Base-by-base conservation (phyloP, 2,888 invertebrate genomes). In the Lithophane semibrunnea region DNA sequence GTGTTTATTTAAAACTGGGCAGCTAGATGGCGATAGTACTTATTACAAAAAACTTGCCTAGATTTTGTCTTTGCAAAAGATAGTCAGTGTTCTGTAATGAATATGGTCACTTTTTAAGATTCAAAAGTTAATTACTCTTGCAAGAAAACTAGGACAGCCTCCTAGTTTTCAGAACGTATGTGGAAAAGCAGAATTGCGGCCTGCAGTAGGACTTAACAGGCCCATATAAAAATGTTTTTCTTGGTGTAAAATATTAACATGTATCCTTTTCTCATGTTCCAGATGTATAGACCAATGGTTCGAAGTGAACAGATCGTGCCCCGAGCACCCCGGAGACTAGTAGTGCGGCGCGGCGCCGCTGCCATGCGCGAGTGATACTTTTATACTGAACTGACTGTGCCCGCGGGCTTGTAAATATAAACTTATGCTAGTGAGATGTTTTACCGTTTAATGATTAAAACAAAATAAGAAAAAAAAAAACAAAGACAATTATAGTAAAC, bases 221-320 rank as follows among this genome's bases (percentile, higher is more conserved):
- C 18, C 8, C 21, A 52, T 8, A 21, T 21, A 9, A 52, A 52
- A 52, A 21, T 3, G 18, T 8, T 52, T 29, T 8, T 37, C 0
- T 21, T 24, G 5, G 16, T 66, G 4, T 64, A 37, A 16, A 24
- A 64, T 78, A 73, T 29, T 78, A 78, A 84, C 63, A 44, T 58
- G 66, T 75, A 12, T 58, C 16, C 29, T 86, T 88, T 68, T 24
- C 8, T 52, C 52, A 18, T 73, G 82, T 97, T 98, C 69, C 97
- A 99, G 99, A 96, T 99, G 99, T 97, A 99, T 99, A 97, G 99
- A 99, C 97, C 98, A 98, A 97, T 99, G 99, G 99, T 99, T 99
- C 97, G 99, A 99, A 97, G 98, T 99, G 95, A 99, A 99, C 97
- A 98, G 99, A 96, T 99, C 99, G 93, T 99, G 99, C 97, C 99